A percentile compares a stretch with the other conserved stretches of the same genome.
Conservation (phyloP, 2,888 invertebrate genomes). For the Syritta pipiens region DNA sequence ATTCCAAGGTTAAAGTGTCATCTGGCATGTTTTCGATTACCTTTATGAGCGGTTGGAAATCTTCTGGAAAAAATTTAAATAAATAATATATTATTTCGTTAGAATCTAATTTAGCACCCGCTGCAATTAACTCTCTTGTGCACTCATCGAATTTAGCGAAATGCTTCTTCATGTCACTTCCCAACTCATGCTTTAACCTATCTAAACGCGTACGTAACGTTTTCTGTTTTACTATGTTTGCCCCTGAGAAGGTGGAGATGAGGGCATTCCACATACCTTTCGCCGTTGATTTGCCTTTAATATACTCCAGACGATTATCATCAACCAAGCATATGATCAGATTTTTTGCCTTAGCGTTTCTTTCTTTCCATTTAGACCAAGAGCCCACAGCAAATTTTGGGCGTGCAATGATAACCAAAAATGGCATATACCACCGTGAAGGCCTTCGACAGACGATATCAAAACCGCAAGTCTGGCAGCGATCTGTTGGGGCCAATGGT, state of each 20-base stretch:
- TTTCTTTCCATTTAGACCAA: too few species aligned
- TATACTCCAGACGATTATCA: conserved; percentile 50
- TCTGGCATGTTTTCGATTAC: conserved; percentile 48
- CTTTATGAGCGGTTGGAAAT: conserved; percentile 44
- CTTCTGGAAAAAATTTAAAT: conserved; percentile 33
- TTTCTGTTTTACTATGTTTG: conserved; percentile 61
- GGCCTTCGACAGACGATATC: too few species aligned
- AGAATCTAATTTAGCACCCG: conserved; percentile 28
- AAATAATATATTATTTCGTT: conserved; percentile 36
- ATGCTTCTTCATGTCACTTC: conserved; percentile 45
- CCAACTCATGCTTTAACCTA: conserved; percentile 25
- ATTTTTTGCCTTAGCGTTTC: conserved; percentile 33
- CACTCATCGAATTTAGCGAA: conserved; percentile 39
- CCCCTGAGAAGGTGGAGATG: conserved; percentile 32
- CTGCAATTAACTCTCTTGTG: conserved; percentile 23
- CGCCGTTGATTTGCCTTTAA: conserved; percentile 50
- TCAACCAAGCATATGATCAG: conserved; percentile 38
- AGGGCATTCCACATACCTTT: conserved; percentile 47
- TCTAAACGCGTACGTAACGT: conserved; percentile 29
- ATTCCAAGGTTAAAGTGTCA: conserved; percentile 29
- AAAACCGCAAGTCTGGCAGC: too few species aligned
- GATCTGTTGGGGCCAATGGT: too few species aligned
- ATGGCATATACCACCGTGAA: too few species aligned
- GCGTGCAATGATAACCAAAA: too few species aligned
- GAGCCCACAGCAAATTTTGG: too few species aligned